phyloP scores from a whole-genome alignment of 2,113 vertebrate genomes.

The Polyodon spathula region DNA sequence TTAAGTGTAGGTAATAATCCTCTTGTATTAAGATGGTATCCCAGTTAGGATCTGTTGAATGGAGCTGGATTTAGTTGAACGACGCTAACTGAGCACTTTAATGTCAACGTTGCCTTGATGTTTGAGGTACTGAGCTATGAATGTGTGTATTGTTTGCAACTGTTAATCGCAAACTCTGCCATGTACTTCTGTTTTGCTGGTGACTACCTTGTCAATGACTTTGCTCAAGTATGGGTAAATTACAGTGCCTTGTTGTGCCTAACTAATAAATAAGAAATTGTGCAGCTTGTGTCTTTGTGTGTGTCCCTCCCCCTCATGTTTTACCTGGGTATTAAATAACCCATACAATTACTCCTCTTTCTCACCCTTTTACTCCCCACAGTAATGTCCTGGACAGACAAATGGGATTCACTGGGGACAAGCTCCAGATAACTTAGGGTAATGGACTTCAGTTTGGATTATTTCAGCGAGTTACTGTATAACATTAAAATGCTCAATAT shows the following conservation, averaged over 20 bases:
- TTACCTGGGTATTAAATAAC: too few relatives aligned
- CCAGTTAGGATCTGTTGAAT: slow-evolving; percentile 1
- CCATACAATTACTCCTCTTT: too few relatives aligned
- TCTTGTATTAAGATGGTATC: background rate
- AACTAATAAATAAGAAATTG: slow-evolving; percentile 71
- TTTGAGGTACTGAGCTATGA: slow-evolving; percentile 50
- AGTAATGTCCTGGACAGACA: too few relatives aligned
- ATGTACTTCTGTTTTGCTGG: slow-evolving; percentile 2
- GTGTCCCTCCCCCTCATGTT: background rate
- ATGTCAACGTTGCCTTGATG: slow-evolving; percentile 32
- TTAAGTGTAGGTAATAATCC: background rate
- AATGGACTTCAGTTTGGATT: too few relatives aligned
- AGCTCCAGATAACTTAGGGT: too few relatives aligned
- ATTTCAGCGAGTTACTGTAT: too few relatives aligned
- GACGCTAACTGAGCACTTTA: slow-evolving; percentile 14
- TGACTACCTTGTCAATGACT: slow-evolving; percentile 3
- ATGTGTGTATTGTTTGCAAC: slow-evolving; percentile 52
- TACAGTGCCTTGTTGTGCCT: slow-evolving; percentile 72
- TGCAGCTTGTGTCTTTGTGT: slow-evolving; percentile 38
- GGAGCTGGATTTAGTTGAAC: slow-evolving; percentile 8
- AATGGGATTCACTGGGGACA: too few relatives aligned
- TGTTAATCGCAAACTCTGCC: slow-evolving; percentile 15
- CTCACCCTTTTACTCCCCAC: too few relatives aligned
- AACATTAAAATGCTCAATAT: too few relatives aligned
- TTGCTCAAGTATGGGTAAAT: slow-evolving; percentile 59